A percentile compares a stretch with the other conserved stretches of the same genome.
Conservation (phyloP, 1,140 invertebrate genomes). For the Diprion similis region DNA sequence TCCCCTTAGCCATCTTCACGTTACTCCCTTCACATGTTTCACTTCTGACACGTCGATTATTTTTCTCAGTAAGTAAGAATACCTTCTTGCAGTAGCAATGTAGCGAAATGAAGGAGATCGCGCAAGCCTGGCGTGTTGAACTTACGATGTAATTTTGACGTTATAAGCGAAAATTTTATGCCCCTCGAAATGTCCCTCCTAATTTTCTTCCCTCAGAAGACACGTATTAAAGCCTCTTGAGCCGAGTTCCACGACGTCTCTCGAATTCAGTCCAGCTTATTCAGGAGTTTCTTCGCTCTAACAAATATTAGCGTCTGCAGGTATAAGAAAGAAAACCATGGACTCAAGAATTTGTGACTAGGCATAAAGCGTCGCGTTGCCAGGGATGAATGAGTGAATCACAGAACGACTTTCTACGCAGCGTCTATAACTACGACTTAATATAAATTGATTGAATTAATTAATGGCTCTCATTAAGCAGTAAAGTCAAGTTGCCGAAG, state of each 20-base stretch:
- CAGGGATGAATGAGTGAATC: too few species aligned
- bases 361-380: background rate
- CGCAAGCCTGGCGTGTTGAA: background rate
- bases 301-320: too few species aligned
- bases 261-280: too few species aligned
- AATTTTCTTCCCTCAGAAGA: background rate
- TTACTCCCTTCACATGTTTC: constrained; percentile 28
- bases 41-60: constrained; percentile 31
- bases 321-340: too few species aligned
- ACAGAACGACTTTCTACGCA: background rate
- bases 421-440: background rate
- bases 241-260: background rate
- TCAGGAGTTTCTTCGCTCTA: too few species aligned
- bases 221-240: background rate
- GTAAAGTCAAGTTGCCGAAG: constrained; percentile 2
- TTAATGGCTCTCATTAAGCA: constrained; percentile 33
- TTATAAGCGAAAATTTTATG: background rate
- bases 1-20: constrained; percentile 24
- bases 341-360: background rate
- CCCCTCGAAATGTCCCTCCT: background rate
- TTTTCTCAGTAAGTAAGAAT: constrained; percentile 15
- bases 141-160: constrained; percentile 13
- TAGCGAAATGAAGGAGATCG: background rate
- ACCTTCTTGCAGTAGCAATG: background rate
- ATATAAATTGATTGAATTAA: constrained; percentile 34